A percentile compares a stretch with the other conserved stretches of the same genome.
phyloP scores from a whole-genome alignment of 2,113 vertebrate genomes.

The Sorex fumeus region DNA sequence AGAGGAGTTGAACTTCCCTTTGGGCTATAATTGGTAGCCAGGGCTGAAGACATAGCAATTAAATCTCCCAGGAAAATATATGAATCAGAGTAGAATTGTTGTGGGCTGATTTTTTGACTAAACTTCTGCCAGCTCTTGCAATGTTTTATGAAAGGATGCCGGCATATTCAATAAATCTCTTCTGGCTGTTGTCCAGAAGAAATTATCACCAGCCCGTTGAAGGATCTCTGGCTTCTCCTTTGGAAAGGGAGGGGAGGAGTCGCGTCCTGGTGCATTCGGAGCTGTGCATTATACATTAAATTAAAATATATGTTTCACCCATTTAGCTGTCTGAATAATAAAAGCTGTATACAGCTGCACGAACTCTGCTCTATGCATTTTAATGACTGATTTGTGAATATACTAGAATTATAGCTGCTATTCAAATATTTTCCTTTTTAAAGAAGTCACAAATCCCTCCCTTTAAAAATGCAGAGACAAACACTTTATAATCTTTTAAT shows the following conservation, averaged over 20 bases:
- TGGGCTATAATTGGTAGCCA: slow-evolving; percentile 63
- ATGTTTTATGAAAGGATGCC: slow-evolving; percentile 77
- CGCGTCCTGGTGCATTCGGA: slow-evolving; percentile 77
- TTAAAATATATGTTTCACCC: slow-evolving; percentile 89
- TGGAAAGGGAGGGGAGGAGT: slow-evolving; percentile 71
- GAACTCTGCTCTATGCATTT: slow-evolving; percentile 87
- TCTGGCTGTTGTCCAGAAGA: slow-evolving; percentile 85
- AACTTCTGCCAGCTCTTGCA: slow-evolving; percentile 74
- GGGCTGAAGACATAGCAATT: slow-evolving; percentile 71
- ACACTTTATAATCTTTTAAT: slow-evolving; percentile 90
- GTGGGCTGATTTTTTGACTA: slow-evolving; percentile 71
- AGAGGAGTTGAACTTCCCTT: slow-evolving; percentile 18
- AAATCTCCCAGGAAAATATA: slow-evolving; percentile 69
- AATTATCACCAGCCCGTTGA: slow-evolving; percentile 79
- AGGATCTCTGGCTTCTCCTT: slow-evolving; percentile 84
- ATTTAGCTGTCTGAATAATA: slow-evolving; percentile 89
- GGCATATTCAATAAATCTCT: slow-evolving; percentile 81
- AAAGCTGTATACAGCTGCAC: slow-evolving; percentile 90
- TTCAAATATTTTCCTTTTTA: slow-evolving; percentile 89
- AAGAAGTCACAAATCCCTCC: slow-evolving; percentile 87
- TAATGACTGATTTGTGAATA: slow-evolving; percentile 89
- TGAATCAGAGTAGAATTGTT: slow-evolving; percentile 69
- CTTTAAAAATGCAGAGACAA: slow-evolving; percentile 87
- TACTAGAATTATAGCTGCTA: slow-evolving; percentile 87
- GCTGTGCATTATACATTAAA: slow-evolving; percentile 87